Conservation (phyloP, 2,113 vertebrate species). For the Gadus macrocephalus region DNA sequence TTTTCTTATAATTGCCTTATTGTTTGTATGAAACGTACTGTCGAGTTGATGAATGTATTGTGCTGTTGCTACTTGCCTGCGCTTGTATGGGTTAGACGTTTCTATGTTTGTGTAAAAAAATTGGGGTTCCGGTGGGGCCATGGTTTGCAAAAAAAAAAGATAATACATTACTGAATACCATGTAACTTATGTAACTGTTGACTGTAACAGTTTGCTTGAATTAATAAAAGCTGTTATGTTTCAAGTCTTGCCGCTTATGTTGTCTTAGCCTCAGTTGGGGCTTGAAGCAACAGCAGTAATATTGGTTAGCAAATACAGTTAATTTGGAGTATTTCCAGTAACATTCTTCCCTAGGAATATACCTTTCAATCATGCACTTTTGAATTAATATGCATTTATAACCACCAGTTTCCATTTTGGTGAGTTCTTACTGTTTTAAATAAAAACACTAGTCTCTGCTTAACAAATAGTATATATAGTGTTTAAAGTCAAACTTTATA, state of each 20-base stretch:
- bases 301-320: too few relatives aligned
- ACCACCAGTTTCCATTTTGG: too few relatives aligned
- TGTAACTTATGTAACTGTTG: constrained; percentile 98
- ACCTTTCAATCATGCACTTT: too few relatives aligned
- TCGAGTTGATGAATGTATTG: constrained; percentile 91
- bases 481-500: too few relatives aligned
- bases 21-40: constrained; percentile 82
- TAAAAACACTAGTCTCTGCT: too few relatives aligned
- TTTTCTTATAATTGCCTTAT: constrained; percentile 81
- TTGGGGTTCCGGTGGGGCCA: neutral
- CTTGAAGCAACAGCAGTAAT: too few relatives aligned
- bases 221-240: constrained; percentile 90
- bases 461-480: too few relatives aligned
- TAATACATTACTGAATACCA: constrained; percentile 78
- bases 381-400: too few relatives aligned
- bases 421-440: too few relatives aligned
- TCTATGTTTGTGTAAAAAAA: constrained; percentile 71
- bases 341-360: too few relatives aligned
- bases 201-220: constrained; percentile 91
- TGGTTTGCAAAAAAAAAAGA: constrained; percentile 35
- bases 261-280: too few relatives aligned
- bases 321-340: too few relatives aligned
- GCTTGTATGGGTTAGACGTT: constrained; percentile 85
- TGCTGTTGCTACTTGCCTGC: constrained; percentile 97
- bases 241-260: constrained; percentile 12